phyloP scores from a whole-genome alignment of 2,797 vertebrate species.

The Argyrosomus regius region DNA sequence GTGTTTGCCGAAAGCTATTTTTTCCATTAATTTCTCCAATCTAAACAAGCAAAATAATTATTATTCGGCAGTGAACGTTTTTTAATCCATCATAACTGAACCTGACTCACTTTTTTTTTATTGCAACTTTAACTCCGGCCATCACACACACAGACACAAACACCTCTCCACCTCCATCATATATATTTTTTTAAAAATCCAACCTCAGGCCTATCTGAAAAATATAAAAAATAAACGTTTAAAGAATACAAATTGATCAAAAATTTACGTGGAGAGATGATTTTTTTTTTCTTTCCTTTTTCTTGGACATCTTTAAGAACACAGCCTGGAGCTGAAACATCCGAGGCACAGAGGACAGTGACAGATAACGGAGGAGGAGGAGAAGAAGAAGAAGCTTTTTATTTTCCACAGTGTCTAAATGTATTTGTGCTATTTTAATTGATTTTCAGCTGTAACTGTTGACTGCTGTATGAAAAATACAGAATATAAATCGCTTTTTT shows the following conservation, averaged over 20 bases:
- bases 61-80: constrained; percentile 49
- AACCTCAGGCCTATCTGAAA: constrained; percentile 19
- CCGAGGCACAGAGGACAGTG: constrained; percentile 49
- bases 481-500: not conserved
- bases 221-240: constrained; percentile 2
- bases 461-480: constrained; percentile 20
- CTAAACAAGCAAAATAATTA: constrained; percentile 54
- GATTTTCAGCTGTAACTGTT: constrained; percentile 39
- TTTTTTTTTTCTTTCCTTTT: constrained; percentile 13
- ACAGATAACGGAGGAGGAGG: constrained; percentile 37
- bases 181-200: not conserved
- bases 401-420: constrained; percentile 45
- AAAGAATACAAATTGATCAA: constrained; percentile 31
- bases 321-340: constrained; percentile 51
- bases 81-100: constrained; percentile 41
- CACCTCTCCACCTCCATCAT: not conserved
- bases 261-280: constrained; percentile 9
- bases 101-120: constrained; percentile 21
- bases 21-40: constrained; percentile 45
- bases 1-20: constrained; percentile 43
- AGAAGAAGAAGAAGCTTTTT: constrained; percentile 15
- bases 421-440: constrained; percentile 51
- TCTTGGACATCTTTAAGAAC: constrained; percentile 60
- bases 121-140: constrained; percentile 34
- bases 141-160: constrained; percentile 4